phyloP scores from a whole-genome alignment of 2,888 invertebrate species.

The Protonemura montana region DNA sequence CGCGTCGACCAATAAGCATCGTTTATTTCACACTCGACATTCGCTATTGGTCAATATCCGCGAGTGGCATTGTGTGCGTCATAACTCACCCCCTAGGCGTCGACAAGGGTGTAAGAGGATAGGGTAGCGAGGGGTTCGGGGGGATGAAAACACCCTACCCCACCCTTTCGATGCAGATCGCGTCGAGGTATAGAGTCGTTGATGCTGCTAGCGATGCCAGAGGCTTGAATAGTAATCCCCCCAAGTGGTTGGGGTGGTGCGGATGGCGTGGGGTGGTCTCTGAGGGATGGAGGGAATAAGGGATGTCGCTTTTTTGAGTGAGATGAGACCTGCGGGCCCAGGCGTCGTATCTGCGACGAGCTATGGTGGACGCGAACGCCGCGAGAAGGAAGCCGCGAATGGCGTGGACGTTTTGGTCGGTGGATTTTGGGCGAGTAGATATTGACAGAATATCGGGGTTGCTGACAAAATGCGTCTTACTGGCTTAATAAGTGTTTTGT shows the following conservation, averaged over 20 bases:
- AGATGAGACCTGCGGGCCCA: not conserved
- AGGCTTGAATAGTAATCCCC: not conserved
- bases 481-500: too few species aligned
- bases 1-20: constrained; percentile 21
- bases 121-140: not conserved
- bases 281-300: not conserved
- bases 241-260: not conserved
- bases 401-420: not conserved
- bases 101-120: not conserved
- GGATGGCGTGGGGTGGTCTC: not conserved
- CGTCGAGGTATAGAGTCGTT: not conserved
- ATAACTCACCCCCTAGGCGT: constrained; percentile 12
- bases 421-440: too few species aligned
- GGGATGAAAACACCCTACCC: not conserved
- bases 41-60: constrained; percentile 41
- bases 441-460: too few species aligned
- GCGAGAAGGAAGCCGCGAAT: too few species aligned
- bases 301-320: too few species aligned
- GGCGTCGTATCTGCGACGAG: not conserved
- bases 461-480: too few species aligned
- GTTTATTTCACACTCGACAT: constrained; percentile 29
- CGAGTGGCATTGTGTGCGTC: constrained; percentile 40
- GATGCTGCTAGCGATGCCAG: not conserved
- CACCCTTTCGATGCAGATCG: not conserved
- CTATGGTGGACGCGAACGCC: too few species aligned